phyloP scores from a whole-genome alignment of 2,888 invertebrate species.

The Eustalomyia histrio region DNA sequence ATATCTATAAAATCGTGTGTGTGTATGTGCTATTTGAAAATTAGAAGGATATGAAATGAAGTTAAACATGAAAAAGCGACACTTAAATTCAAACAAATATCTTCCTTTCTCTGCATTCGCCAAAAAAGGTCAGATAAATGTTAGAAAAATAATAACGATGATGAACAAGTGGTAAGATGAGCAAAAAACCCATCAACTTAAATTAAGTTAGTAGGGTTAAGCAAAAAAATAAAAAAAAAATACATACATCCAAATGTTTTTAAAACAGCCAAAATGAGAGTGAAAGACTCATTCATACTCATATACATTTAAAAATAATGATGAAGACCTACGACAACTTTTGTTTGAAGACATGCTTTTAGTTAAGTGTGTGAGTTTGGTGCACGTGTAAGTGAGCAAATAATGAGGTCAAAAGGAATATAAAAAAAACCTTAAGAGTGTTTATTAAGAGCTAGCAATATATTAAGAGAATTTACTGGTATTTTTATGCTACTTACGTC shows the following conservation, averaged over 20 bases:
- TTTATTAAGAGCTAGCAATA: neutral
- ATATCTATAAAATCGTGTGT: neutral
- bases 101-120: neutral
- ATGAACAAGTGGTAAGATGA: slow-evolving; percentile 38
- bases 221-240: neutral
- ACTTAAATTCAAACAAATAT: slow-evolving; percentile 42
- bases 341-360: slow-evolving; percentile 26
- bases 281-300: slow-evolving; percentile 1
- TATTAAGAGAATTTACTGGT: neutral
- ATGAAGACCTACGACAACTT: slow-evolving; percentile 55
- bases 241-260: neutral
- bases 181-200: slow-evolving; percentile 42
- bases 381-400: slow-evolving; percentile 37
- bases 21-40: slow-evolving; percentile 21
- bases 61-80: slow-evolving; percentile 44
- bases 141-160: slow-evolving; percentile 50
- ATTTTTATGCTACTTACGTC: neutral
- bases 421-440: slow-evolving; percentile 11
- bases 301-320: slow-evolving; percentile 24
- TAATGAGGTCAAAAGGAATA: slow-evolving; percentile 59
- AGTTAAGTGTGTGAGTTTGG: slow-evolving; percentile 3
- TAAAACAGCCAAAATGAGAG: slow-evolving; percentile 3
- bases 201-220: slow-evolving; percentile 54
- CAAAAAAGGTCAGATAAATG: slow-evolving; percentile 51
- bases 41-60: slow-evolving; percentile 27